Evolutionary conservation across 2,888 invertebrate genomes (phyloP).

Genomic region (Apodemia mormo): DNA sequence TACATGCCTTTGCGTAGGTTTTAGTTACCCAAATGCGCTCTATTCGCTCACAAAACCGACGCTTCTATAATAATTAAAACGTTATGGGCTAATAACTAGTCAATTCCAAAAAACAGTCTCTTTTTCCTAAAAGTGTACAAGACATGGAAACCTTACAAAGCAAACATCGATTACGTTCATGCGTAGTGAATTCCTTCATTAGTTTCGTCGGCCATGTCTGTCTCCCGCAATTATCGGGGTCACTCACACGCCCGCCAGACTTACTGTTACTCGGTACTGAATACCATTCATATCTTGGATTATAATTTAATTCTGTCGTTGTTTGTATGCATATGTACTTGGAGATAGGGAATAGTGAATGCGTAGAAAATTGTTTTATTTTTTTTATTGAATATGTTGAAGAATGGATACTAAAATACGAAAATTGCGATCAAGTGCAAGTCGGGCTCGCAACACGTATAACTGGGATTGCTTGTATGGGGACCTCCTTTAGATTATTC

Average conservation of each 20-base stretch:
- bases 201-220: constrained; percentile 16
- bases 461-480: too few relatives aligned
- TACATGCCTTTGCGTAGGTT: too few relatives aligned
- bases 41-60: too few relatives aligned
- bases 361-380: too few relatives aligned
- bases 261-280: constrained; percentile 9
- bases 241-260: constrained; percentile 25
- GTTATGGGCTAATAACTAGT: too few relatives aligned
- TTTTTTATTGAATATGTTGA: not conserved
- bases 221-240: constrained; percentile 25
- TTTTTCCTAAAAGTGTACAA: not conserved
- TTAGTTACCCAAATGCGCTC: too few relatives aligned
- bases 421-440: too few relatives aligned
- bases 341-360: too few relatives aligned
- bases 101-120: not conserved
- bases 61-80: too few relatives aligned
- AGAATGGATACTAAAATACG: too few relatives aligned
- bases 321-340: not conserved
- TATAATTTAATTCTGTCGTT: constrained; percentile 25
- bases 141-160: constrained; percentile 1
- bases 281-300: constrained; percentile 24
- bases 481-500: too few relatives aligned
- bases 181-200: constrained; percentile 5
- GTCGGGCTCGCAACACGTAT: too few relatives aligned
- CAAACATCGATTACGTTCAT: not conserved